Percentiles rank a stretch among this genome's conserved stretches.
phyloP scores from a whole-genome alignment of 2,113 vertebrate species.

The Gobius niger region DNA sequence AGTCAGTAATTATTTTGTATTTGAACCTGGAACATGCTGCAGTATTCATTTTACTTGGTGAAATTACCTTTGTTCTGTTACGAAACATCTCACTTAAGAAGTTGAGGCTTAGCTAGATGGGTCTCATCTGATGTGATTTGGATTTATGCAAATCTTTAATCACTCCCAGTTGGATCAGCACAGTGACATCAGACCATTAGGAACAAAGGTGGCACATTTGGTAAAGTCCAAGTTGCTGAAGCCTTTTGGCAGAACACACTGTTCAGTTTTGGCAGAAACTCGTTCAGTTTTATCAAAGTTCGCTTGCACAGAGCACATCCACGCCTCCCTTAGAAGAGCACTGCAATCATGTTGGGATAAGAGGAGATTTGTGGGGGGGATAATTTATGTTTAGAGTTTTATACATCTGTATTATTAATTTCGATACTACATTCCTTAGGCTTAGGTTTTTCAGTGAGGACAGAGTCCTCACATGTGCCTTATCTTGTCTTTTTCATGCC shows the following conservation, averaged over 20 bases:
- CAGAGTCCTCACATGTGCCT: not conserved
- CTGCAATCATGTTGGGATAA: not conserved
- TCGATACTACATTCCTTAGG: not conserved
- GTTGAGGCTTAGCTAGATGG: not conserved
- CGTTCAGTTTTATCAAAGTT: conserved; percentile 6
- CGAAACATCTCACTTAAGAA: not conserved
- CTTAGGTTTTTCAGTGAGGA: not conserved
- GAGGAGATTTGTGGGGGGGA: conserved; percentile 1
- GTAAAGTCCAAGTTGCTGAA: not conserved
- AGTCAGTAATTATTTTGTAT: conserved; percentile 14
- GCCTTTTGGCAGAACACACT: conserved; percentile 5
- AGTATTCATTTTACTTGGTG: too few relatives aligned
- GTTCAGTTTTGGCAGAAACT: not conserved
- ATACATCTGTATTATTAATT: not conserved
- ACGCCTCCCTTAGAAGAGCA: not conserved
- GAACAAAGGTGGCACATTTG: conserved; percentile 1
- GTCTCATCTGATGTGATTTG: not conserved
- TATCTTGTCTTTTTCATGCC: conserved; percentile 1
- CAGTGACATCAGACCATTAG: conserved; percentile 8
- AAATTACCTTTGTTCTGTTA: too few relatives aligned
- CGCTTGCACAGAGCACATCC: not conserved
- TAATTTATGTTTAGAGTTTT: conserved; percentile 2
- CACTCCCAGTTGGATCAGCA: not conserved
- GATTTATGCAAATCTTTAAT: not conserved
- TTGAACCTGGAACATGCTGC: not conserved